phyloP scores from a whole-genome alignment of 2,797 vertebrate genomes.

The Channallabes apus region DNA sequence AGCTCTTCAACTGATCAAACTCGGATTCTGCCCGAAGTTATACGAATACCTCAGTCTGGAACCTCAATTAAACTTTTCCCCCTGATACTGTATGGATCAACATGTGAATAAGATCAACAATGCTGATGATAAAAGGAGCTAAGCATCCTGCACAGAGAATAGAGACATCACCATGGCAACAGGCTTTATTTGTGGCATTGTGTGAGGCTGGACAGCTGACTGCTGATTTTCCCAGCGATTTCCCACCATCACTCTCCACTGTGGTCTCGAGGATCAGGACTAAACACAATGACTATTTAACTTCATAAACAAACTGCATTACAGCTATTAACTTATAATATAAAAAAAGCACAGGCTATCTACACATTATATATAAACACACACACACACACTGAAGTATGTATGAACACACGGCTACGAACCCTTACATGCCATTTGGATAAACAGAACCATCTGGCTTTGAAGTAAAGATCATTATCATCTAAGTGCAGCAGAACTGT shows the following conservation, averaged over 20 bases:
- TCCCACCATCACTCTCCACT: constrained; percentile 9
- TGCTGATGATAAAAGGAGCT: constrained; percentile 30
- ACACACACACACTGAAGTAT: too few relatives aligned
- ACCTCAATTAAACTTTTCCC: background rate
- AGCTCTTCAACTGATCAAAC: background rate
- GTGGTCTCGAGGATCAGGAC: constrained; percentile 39
- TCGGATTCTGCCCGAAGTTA: background rate
- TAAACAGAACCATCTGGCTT: background rate
- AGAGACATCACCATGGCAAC: constrained; percentile 46
- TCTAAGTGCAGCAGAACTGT: background rate
- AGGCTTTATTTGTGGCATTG: constrained; percentile 36
- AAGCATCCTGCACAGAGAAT: constrained; percentile 24
- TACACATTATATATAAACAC: too few relatives aligned
- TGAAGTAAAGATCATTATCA: background rate
- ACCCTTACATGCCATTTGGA: background rate
- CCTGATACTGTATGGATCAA: background rate
- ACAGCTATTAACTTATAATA: background rate
- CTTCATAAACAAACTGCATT: background rate
- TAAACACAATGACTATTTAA: constrained; percentile 19
- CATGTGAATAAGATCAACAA: constrained; percentile 26
- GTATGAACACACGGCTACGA: background rate
- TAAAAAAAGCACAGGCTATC: too few relatives aligned
- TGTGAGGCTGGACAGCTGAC: constrained; percentile 35
- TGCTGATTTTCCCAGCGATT: constrained; percentile 50
- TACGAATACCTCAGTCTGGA: background rate